A percentile compares a stretch with the other conserved stretches of the same genome.
phyloP scores from a whole-genome alignment of 1,140 invertebrate species.

The Diabrotica undecimpunctata region DNA sequence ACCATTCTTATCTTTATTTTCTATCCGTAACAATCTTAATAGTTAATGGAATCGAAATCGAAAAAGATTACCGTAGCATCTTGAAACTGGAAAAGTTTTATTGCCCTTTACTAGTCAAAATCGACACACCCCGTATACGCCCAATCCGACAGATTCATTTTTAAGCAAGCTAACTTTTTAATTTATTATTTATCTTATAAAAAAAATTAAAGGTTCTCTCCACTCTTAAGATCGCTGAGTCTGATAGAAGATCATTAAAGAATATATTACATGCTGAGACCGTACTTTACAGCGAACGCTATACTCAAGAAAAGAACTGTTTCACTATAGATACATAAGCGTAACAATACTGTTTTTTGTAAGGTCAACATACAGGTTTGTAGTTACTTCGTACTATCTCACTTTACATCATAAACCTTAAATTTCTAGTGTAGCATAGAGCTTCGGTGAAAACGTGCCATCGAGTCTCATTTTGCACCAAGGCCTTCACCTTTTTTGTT shows the following conservation, averaged over 20 bases:
- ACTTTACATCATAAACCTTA: too few species aligned
- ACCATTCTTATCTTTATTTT: constrained; percentile 3
- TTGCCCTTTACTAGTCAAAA: constrained; percentile 18
- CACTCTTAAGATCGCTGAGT: constrained; percentile 32
- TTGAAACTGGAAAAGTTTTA: constrained; percentile 8
- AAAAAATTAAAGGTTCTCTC: constrained; percentile 28
- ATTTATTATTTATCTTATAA: constrained; percentile 32
- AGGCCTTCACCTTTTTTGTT: too few species aligned
- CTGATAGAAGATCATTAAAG: constrained; percentile 41
- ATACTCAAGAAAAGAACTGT: constrained; percentile 14
- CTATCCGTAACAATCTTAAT: constrained; percentile 1
- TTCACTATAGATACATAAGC: constrained; percentile 3
- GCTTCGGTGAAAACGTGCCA: too few species aligned
- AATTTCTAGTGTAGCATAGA: too few species aligned
- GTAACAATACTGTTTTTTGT: background rate
- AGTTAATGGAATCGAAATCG: constrained; percentile 14
- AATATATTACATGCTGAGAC: constrained; percentile 39
- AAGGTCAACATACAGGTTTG: background rate
- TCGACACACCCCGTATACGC: constrained; percentile 22
- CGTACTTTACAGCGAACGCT: constrained; percentile 27
- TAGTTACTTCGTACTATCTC: too few species aligned
- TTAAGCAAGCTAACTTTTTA: constrained; percentile 25
- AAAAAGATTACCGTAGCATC: constrained; percentile 5
- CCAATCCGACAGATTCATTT: constrained; percentile 23
- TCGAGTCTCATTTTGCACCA: too few species aligned